Percentiles rank a stretch among this genome's conserved stretches.
phyloP scores from a whole-genome alignment of 1,140 invertebrate species.

The Brachionus angularis region DNA sequence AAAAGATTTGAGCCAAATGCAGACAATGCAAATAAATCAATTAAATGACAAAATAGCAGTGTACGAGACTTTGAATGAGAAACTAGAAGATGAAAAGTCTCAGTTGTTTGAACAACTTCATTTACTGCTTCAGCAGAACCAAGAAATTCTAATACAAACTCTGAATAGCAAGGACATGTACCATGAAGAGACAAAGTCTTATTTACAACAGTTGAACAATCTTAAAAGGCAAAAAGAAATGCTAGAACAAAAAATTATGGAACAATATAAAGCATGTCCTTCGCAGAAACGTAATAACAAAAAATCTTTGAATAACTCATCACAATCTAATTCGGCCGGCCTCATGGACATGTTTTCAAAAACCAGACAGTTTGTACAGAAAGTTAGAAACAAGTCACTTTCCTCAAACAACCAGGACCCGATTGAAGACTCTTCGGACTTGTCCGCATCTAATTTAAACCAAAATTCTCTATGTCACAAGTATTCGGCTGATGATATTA shows the following conservation, averaged over 20 bases:
- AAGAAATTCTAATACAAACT: constrained; percentile 21
- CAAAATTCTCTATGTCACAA: constrained; percentile 31
- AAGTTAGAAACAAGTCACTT: constrained; percentile 43
- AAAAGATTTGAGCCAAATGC: neutral
- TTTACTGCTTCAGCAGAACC: constrained; percentile 23
- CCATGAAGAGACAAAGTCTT: constrained; percentile 36
- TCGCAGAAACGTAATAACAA: constrained; percentile 25
- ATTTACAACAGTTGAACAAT: constrained; percentile 39
- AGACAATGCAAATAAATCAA: neutral
- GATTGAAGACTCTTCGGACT: constrained; percentile 1
- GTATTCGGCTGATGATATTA: constrained; percentile 42
- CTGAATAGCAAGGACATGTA: constrained; percentile 40
- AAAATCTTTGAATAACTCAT: constrained; percentile 12
- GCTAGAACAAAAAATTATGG: constrained; percentile 43
- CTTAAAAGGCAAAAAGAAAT: constrained; percentile 42
- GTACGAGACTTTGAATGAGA: constrained; percentile 19
- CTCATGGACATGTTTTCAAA: constrained; percentile 27
- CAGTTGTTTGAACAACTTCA: constrained; percentile 42
- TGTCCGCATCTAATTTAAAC: neutral
- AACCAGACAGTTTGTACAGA: constrained; percentile 39
- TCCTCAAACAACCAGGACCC: too few relatives aligned
- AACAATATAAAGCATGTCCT: constrained; percentile 36
- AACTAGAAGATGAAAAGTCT: constrained; percentile 35
- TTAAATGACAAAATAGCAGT: neutral
- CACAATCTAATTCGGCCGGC: neutral